A percentile compares a stretch with the other conserved stretches of the same genome.
These are phyloP conservation scores for Pachyrhynchus sulphureomaculatus DNA, from an alignment of 1,140 invertebrate genomes.

Conservation along the genomic window DNA sequence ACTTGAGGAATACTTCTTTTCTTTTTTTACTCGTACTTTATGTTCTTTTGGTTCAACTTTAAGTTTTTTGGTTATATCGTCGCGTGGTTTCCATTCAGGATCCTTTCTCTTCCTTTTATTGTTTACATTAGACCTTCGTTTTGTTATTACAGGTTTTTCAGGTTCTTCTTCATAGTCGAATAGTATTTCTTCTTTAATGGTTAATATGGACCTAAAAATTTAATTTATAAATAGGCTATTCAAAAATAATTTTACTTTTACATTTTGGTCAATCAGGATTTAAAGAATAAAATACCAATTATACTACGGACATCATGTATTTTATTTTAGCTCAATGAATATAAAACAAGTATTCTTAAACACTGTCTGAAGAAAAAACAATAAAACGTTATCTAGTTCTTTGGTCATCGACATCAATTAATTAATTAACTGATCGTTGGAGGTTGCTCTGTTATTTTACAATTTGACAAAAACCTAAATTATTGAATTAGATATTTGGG, in stretches of 20 bases:
- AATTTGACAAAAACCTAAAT: too few species aligned
- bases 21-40: slow-evolving; percentile 10
- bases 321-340: too few species aligned
- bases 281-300: too few species aligned
- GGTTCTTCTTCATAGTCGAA: neutral
- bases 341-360: too few species aligned
- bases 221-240: neutral
- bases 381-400: too few species aligned
- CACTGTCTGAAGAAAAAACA: too few species aligned
- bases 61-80: neutral
- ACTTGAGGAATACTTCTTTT: slow-evolving; percentile 8
- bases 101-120: slow-evolving; percentile 1
- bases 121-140: neutral
- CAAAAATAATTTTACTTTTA: neutral
- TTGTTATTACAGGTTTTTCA: neutral
- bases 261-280: too few species aligned
- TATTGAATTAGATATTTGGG: too few species aligned
- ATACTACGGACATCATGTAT: too few species aligned
- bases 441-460: too few species aligned
- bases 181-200: slow-evolving; percentile 2
- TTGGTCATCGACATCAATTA: too few species aligned
- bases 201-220: slow-evolving; percentile 5
- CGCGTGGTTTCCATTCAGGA: neutral
- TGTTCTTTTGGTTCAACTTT: slow-evolving; percentile 2
- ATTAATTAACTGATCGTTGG: too few species aligned